Percentiles rank a stretch among this genome's conserved stretches.
Conservation (phyloP, 2,113 vertebrate species). For the Vimba vimba region DNA sequence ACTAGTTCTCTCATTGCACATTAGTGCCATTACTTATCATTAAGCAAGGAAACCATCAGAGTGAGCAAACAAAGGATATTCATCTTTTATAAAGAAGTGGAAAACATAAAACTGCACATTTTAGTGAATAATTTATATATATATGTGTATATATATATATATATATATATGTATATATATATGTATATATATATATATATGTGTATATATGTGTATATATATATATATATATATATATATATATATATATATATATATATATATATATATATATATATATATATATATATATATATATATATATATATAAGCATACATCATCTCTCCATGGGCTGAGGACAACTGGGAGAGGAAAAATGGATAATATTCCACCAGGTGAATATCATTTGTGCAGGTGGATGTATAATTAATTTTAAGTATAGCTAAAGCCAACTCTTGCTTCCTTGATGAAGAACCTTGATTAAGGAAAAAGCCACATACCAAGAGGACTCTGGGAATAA, state of each 20-base stretch:
- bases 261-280: too few species aligned
- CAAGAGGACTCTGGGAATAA: neutral
- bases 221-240: too few species aligned
- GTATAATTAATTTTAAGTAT: slow-evolving; percentile 26
- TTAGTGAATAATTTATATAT: neutral
- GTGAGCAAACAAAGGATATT: neutral
- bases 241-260: too few species aligned
- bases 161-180: too few species aligned
- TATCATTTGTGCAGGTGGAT: slow-evolving; percentile 43
- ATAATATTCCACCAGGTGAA: slow-evolving; percentile 53
- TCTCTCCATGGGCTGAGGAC: neutral
- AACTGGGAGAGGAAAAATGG: neutral
- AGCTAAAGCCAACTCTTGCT: slow-evolving; percentile 42
- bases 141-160: too few species aligned
- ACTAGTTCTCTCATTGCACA: slow-evolving; percentile 22
- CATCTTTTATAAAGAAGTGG: slow-evolving; percentile 17
- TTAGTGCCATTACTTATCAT: slow-evolving; percentile 36
- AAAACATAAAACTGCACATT: neutral
- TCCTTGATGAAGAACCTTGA: neutral
- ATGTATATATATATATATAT: too few species aligned
- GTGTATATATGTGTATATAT: too few species aligned
- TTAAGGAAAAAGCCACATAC: slow-evolving; percentile 9
- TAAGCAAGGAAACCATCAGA: slow-evolving; percentile 16
- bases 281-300: too few species aligned
- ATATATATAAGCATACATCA: neutral